Percentiles rank a stretch among this genome's conserved stretches.
phyloP scores from a whole-genome alignment of 2,888 invertebrate genomes.

The Imbricaverruca yamaguchii region DNA sequence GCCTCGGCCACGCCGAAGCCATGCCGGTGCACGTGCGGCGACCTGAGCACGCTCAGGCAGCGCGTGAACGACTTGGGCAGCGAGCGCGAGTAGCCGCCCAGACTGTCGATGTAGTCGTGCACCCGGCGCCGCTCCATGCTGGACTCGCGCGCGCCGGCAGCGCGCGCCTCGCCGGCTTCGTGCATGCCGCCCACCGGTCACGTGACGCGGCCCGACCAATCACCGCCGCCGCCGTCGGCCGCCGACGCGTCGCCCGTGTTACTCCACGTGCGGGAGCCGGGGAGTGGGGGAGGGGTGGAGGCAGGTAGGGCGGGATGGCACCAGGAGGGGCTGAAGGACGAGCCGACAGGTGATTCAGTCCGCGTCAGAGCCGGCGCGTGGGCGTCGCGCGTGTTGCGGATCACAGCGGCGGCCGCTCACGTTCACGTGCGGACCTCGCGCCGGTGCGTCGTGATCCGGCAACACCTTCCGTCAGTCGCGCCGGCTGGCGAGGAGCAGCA shows the following conservation, averaged over 20 bases:
- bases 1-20: background rate
- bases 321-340: background rate
- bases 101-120: slow-evolving; percentile 4
- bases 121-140: slow-evolving; percentile 10
- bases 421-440: background rate
- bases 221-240: background rate
- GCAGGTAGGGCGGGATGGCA: background rate
- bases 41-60: background rate
- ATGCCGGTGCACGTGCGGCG: background rate
- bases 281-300: background rate
- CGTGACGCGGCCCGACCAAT: slow-evolving; percentile 3
- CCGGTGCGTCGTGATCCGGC: background rate
- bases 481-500: background rate
- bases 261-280: background rate
- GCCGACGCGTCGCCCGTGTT: background rate
- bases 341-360: no score
- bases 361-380: background rate
- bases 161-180: background rate
- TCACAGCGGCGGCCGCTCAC: background rate
- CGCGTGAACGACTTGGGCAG: slow-evolving; percentile 14
- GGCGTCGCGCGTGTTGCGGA: background rate
- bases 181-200: background rate
- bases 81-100: slow-evolving; percentile 18
- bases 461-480: background rate
- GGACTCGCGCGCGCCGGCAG: background rate